A percentile compares a stretch with the other conserved stretches of the same genome.
Conservation (phyloP, 30 jellyfish, hydroid and myxozoan species). For the Rhopilema esculentum region DNA sequence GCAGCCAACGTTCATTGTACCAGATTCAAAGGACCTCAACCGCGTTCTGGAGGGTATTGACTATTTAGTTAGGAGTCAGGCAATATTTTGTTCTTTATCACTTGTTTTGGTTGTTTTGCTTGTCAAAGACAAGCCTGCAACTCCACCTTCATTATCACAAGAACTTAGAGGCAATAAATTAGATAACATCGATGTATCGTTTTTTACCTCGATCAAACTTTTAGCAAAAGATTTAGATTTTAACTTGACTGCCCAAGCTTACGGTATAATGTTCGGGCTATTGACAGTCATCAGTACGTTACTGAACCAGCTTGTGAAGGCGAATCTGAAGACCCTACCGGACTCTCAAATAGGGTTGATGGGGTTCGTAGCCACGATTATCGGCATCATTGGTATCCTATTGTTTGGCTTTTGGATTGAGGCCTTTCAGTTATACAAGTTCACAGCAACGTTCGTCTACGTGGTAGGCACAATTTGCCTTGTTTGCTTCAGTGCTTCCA, state of each 20-base stretch:
- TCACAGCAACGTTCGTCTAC: slow-evolving; percentile 60
- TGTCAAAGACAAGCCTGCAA: slow-evolving; percentile 64
- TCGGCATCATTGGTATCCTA: slow-evolving; percentile 66
- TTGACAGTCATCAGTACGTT: slow-evolving; percentile 51
- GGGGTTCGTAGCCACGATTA: slow-evolving; percentile 70
- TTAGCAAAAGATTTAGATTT: slow-evolving; percentile 50
- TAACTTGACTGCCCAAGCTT: slow-evolving; percentile 64
- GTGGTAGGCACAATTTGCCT: slow-evolving; percentile 35
- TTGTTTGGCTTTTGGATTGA: slow-evolving; percentile 74
- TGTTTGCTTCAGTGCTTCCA: slow-evolving; percentile 34
- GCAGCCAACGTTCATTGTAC: slow-evolving; percentile 71
- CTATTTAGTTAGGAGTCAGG: slow-evolving; percentile 46
- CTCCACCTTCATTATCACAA: slow-evolving; percentile 75
- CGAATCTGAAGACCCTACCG: slow-evolving; percentile 37
- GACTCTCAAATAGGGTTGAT: slow-evolving; percentile 75
- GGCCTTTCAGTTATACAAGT: slow-evolving; percentile 51
- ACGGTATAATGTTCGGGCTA: slow-evolving; percentile 68
- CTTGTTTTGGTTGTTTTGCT: slow-evolving; percentile 53
- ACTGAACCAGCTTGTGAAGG: slow-evolving; percentile 62
- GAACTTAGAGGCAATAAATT: slow-evolving; percentile 43
- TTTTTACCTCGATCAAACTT: slow-evolving; percentile 31
- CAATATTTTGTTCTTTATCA: slow-evolving; percentile 39
- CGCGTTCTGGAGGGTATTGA: slow-evolving; percentile 52
- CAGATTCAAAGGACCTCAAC: slow-evolving; percentile 27
- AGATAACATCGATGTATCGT: slow-evolving; percentile 3